phyloP scores from a whole-genome alignment of 2,113 vertebrate genomes.

The Actinemys pallida region DNA sequence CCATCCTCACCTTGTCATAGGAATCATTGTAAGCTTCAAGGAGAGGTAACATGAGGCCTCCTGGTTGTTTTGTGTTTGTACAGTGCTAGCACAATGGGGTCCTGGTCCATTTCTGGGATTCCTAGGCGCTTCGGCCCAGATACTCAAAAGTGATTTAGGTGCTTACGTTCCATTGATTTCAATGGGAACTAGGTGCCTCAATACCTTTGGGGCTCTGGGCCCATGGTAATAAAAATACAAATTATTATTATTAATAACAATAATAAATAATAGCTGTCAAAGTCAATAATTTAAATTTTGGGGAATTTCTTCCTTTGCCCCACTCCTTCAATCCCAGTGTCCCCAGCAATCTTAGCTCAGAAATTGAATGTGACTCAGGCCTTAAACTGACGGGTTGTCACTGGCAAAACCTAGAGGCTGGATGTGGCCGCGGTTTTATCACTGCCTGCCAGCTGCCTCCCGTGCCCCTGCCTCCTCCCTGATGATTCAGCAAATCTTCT shows the following conservation, averaged over 20 bases:
- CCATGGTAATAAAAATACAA: background rate
- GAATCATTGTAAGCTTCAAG: background rate
- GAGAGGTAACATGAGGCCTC: background rate
- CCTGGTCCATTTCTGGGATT: background rate
- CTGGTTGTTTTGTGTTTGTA: background rate
- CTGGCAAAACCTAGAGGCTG: conserved; percentile 41
- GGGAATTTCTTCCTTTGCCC: background rate
- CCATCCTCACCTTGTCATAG: background rate
- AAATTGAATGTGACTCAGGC: conserved; percentile 57
- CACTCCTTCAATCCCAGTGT: conserved; percentile 47
- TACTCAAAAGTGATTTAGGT: background rate
- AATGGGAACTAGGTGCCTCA: background rate
- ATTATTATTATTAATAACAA: background rate
- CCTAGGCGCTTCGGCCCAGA: background rate
- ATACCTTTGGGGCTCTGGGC: background rate
- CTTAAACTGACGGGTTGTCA: conserved; percentile 41
- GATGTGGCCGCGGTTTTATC: conserved; percentile 75
- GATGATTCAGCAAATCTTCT: conserved; percentile 84
- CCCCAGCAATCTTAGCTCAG: conserved; percentile 68
- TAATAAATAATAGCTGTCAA: background rate
- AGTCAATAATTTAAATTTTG: background rate
- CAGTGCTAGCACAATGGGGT: background rate
- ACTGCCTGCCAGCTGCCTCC: conserved; percentile 71
- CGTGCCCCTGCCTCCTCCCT: conserved; percentile 64
- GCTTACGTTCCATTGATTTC: background rate